Conservation (phyloP, 2,113 vertebrate genomes). For the Clarias gariepinus region DNA sequence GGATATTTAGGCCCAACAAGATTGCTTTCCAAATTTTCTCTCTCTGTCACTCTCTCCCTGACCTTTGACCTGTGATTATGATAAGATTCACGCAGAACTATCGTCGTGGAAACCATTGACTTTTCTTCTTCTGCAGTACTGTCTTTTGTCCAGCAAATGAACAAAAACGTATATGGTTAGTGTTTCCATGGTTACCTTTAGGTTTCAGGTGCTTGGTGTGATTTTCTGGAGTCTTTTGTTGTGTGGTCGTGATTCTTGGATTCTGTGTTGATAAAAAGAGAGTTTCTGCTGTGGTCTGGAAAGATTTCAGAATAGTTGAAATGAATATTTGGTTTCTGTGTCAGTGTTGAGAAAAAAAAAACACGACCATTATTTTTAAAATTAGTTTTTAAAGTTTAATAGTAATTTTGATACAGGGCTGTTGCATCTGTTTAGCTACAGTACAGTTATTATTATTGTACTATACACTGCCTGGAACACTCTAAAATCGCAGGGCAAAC, state of each 20-base stretch:
- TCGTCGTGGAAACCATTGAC: constrained; percentile 17
- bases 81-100: neutral
- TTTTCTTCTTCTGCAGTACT: constrained; percentile 32
- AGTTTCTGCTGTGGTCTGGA: neutral
- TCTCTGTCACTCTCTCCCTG: neutral
- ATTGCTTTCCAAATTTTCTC: too few relatives aligned
- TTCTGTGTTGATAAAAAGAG: neutral
- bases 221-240: neutral
- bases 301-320: neutral
- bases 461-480: neutral
- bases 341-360: neutral
- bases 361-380: neutral
- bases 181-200: constrained; percentile 62
- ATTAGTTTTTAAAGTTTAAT: neutral
- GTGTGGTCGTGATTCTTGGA: too few relatives aligned
- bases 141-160: constrained; percentile 50
- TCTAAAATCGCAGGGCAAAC: too few relatives aligned
- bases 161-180: constrained; percentile 53
- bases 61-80: constrained; percentile 21
- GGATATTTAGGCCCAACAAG: neutral
- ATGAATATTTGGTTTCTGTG: neutral
- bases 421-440: neutral
- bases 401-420: neutral
- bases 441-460: neutral
- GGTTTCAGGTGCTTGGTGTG: constrained; percentile 16